Conservation (phyloP, 2,113 vertebrate genomes). For the Laterallus jamaicensis region DNA sequence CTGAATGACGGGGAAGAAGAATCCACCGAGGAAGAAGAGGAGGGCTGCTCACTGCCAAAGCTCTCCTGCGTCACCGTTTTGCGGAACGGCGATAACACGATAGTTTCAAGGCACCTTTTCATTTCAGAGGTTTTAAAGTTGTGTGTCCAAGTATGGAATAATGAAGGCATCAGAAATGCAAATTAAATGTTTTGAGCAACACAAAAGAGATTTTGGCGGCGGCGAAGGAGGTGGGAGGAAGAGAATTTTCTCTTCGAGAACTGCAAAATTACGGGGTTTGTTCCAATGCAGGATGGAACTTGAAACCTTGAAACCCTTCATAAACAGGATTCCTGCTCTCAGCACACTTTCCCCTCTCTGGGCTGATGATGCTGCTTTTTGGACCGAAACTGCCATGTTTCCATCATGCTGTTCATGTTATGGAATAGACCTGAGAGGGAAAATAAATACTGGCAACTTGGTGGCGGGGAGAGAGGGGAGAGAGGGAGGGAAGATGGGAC, state of each 20-base stretch:
- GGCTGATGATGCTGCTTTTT: background rate
- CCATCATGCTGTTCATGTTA: constrained; percentile 19
- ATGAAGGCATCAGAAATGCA: constrained; percentile 41
- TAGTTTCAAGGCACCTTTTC: background rate
- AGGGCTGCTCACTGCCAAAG: background rate
- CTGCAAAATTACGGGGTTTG: background rate
- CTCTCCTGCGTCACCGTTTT: background rate
- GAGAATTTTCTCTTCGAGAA: background rate
- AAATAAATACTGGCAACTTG: constrained; percentile 26
- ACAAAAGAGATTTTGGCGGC: constrained; percentile 22
- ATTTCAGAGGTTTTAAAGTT: constrained; percentile 7
- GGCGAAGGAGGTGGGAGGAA: constrained; percentile 18
- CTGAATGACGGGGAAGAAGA: background rate
- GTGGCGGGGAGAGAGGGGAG: background rate
- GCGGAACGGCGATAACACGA: background rate
- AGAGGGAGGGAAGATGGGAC: constrained; percentile 43
- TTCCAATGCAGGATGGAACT: constrained; percentile 29
- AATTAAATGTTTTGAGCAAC: constrained; percentile 26
- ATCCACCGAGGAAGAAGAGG: fast-evolving
- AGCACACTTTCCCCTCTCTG: background rate
- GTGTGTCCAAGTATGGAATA: background rate
- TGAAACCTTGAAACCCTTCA: constrained; percentile 45
- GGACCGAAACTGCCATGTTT: constrained; percentile 18
- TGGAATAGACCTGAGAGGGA: background rate
- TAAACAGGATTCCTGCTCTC: constrained; percentile 16